Evolutionary conservation across 2,113 vertebrate genomes (phyloP), one percentile per base, ranked within the genome.

Genomic region (Phalacrocorax aristotelis): DNA sequence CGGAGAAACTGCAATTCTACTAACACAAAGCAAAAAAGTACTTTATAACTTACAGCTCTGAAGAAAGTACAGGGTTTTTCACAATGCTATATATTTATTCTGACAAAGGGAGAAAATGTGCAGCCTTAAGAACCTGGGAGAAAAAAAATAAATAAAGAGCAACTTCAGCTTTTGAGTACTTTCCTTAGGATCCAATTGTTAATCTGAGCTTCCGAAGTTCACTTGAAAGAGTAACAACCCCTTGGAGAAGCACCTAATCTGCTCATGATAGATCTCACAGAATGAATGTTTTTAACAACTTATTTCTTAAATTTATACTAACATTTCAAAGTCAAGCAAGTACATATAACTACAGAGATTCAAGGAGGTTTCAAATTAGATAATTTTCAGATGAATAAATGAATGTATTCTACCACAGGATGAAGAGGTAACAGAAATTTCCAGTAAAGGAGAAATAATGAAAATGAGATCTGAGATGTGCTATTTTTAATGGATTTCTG

Each of bases 161-260:
- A 23, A 2, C 14, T 38, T 81, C 17, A 76, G 32, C 25, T 82
- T 71, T 92, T 89, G 34, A 88, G 11, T 36, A 61, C 46, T 84
- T 58, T 96, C 46, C 40, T 96, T 78, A 74, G 49, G 26, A 81
- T 80, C 27, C 11, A 42, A 7, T 51, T 83, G 36, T 92, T 89
- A 93, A 95, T 92, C 60, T 83, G 57, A 62, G 44, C 42, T 93
- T 94, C 38, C 91, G 81, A 76, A 92, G 51, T 83, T 93, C 29
- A 62, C n/a, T 69, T 94, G 34, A 94, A 97, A 96, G 40, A 76
- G 40, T 23, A 89, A 48, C 25, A n/a, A 15, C 26, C 26, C 58
- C 78, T 93, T 71, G 48, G 57, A 93, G 90, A 95, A 92, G 34
- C 16, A 87, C 16, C 51, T 96, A 88, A 87, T 83, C 62, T 92